These are phyloP conservation scores for Megalonaias nervosa DNA, from an alignment of 1,140 invertebrate genomes.

Conservation along the genomic window DNA sequence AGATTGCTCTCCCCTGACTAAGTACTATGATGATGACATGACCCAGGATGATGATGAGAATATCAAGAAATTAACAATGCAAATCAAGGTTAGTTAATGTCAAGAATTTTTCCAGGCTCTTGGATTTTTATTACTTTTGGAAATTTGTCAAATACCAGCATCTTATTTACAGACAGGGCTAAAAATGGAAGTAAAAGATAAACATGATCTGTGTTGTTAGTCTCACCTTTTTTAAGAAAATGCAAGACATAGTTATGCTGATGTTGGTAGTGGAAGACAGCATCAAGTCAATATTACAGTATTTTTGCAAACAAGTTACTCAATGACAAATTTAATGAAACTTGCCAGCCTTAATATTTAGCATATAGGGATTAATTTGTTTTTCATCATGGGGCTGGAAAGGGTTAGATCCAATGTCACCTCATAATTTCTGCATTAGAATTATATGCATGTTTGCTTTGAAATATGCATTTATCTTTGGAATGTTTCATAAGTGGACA, in stretches of 20 bases:
- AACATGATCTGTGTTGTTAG: conserved; percentile 1
- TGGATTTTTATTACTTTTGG: conserved; percentile 1
- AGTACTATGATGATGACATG: conserved; percentile 68
- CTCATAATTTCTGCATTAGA: too few relatives aligned
- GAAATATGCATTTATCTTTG: too few relatives aligned
- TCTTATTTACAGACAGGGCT: neutral
- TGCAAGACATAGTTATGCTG: neutral
- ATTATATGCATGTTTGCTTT: too few relatives aligned
- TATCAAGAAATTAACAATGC: conserved; percentile 68
- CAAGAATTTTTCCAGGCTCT: neutral
- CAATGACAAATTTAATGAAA: too few relatives aligned
- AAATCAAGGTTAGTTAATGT: conserved; percentile 62
- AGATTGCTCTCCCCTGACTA: conserved; percentile 51
- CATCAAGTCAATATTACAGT: neutral
- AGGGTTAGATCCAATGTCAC: too few relatives aligned
- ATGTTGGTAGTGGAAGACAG: neutral
- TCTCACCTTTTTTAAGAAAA: too few relatives aligned
- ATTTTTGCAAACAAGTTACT: too few relatives aligned
- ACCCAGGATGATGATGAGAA: conserved; percentile 60
- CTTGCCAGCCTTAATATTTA: too few relatives aligned
- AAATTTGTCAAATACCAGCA: neutral
- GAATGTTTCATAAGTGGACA: too few relatives aligned
- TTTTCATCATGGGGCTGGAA: too few relatives aligned
- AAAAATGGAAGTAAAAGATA: conserved; percentile 10
- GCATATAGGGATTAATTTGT: too few relatives aligned